Conservation (phyloP, 2,113 vertebrate species). For the Platysteira castanea region DNA sequence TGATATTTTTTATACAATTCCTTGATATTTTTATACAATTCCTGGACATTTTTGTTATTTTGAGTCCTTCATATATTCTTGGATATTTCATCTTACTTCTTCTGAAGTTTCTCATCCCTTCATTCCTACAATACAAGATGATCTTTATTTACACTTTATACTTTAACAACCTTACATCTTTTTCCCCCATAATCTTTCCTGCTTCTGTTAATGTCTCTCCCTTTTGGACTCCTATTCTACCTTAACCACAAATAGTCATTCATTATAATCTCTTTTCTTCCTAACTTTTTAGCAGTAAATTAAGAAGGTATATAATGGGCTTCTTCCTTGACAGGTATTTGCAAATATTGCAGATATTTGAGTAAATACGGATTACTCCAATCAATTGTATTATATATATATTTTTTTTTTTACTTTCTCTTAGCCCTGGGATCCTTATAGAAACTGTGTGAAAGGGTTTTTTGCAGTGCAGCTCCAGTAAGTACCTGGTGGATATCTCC, state of each 20-base stretch:
- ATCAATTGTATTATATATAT: neutral
- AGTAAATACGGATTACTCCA: neutral
- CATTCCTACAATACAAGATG: neutral
- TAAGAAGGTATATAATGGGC: neutral
- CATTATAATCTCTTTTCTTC: neutral
- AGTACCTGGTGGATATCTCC: neutral
- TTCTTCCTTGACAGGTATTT: neutral
- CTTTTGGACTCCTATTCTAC: neutral
- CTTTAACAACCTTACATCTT: no score
- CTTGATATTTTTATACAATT: neutral
- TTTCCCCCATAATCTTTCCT: neutral
- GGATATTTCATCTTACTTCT: neutral
- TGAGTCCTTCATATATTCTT: neutral
- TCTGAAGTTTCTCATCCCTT: neutral
- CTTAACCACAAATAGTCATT: neutral
- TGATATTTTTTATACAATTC: neutral
- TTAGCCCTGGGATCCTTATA: neutral
- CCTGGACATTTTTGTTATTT: neutral
- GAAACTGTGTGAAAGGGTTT: neutral
- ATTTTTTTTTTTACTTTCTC: neutral
- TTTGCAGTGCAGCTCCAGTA: neutral
- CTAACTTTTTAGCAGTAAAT: neutral
- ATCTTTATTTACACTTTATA: no score
- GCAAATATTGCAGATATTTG: neutral
- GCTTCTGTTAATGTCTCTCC: neutral